These are phyloP conservation scores for Nannobrachium achirus DNA, from an alignment of 2,113 vertebrate species.

Conservation along the genomic window DNA sequence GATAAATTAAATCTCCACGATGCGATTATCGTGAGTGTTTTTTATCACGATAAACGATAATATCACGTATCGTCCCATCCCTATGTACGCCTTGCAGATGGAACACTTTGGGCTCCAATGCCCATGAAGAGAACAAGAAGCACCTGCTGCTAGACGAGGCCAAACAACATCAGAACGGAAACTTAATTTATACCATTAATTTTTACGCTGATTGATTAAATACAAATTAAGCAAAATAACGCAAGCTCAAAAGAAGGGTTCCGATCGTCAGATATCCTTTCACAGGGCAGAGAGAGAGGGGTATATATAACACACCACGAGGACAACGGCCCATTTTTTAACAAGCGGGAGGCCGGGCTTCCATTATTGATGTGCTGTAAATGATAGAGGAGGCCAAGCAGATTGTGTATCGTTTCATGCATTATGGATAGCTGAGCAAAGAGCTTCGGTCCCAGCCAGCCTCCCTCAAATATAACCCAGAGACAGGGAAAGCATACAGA, in stretches of 20 bases:
- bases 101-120: too few relatives aligned
- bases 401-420: slow-evolving; percentile 79
- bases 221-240: not conserved
- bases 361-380: slow-evolving; percentile 83
- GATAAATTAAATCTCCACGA: too few relatives aligned
- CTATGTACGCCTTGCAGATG: too few relatives aligned
- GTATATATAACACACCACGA: too few relatives aligned
- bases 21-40: too few relatives aligned
- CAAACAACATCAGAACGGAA: too few relatives aligned
- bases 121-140: too few relatives aligned
- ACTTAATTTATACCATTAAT: too few relatives aligned
- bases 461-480: slow-evolving; percentile 41
- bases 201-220: not conserved
- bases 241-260: not conserved
- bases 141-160: not conserved
- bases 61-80: too few relatives aligned
- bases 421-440: slow-evolving; percentile 76
- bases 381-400: slow-evolving; percentile 82
- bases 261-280: too few relatives aligned
- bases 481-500: slow-evolving; percentile 34
- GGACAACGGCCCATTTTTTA: slow-evolving; percentile 55
- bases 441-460: slow-evolving; percentile 61
- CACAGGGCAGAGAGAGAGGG: slow-evolving; percentile 8
- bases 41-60: too few relatives aligned
- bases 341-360: slow-evolving; percentile 62